These are phyloP conservation scores for Tethya wilhelma DNA, from an alignment of 37 sponge, comb jelly and placozoan genomes.

Conservation along the genomic window DNA sequence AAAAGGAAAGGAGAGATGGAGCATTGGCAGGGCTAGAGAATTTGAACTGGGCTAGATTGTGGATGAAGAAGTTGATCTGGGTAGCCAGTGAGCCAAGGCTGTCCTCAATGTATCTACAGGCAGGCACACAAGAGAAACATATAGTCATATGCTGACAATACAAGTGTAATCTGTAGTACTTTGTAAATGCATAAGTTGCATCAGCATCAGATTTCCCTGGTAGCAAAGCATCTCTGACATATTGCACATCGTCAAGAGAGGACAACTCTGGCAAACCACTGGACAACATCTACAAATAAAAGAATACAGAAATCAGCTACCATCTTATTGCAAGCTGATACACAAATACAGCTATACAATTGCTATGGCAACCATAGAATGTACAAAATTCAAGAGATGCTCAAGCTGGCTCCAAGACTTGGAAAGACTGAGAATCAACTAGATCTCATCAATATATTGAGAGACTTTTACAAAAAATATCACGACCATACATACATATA, in stretches of 20 bases:
- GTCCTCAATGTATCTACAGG: constrained; percentile 71
- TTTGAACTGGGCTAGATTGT: constrained; percentile 88
- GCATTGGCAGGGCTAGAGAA: constrained; percentile 20
- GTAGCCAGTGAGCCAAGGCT: constrained; percentile 83
- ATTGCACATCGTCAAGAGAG: constrained; percentile 75
- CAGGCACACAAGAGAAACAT: not conserved
- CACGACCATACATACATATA: too few species aligned
- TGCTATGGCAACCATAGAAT: too few species aligned
- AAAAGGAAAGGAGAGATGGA: constrained; percentile 54
- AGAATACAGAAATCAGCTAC: not conserved
- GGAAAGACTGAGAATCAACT: too few species aligned
- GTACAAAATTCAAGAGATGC: too few species aligned
- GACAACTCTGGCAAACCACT: constrained; percentile 72
- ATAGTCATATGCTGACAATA: not conserved
- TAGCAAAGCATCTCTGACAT: constrained; percentile 76
- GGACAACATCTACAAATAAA: constrained; percentile 60
- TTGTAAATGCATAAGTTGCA: constrained; percentile 76
- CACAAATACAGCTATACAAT: not conserved
- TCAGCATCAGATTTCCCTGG: constrained; percentile 65
- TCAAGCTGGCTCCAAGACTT: too few species aligned
- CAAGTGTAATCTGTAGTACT: constrained; percentile 7
- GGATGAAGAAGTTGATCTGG: constrained; percentile 90
- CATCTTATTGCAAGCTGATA: not conserved
- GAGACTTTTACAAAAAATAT: too few species aligned
- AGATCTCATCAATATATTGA: too few species aligned